phyloP scores from a whole-genome alignment of 2,888 invertebrate genomes.

The Notodonta dromedarius region DNA sequence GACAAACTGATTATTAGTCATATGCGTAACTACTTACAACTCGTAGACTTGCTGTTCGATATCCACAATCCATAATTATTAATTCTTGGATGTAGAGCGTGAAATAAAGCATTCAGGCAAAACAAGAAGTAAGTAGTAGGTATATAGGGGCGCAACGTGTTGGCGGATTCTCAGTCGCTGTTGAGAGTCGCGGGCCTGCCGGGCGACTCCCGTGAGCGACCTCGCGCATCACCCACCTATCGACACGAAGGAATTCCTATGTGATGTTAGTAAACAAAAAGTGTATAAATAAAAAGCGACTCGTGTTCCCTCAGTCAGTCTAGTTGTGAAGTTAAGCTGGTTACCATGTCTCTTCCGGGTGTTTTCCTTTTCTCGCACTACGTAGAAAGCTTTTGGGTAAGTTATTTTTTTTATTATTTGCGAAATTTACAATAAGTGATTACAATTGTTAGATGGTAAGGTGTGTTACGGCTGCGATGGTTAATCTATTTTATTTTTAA shows the following conservation, averaged over 20 bases:
- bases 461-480: slow-evolving; percentile 10
- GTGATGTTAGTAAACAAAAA: slow-evolving; percentile 82
- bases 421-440: slow-evolving; percentile 1
- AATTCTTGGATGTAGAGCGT: slow-evolving; percentile 80
- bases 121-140: slow-evolving; percentile 70
- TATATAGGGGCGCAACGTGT: slow-evolving; percentile 75
- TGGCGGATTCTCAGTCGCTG: slow-evolving; percentile 64
- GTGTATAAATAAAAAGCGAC: slow-evolving; percentile 73
- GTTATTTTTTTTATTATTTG: slow-evolving; percentile 39
- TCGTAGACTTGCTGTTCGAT: slow-evolving; percentile 46
- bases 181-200: slow-evolving; percentile 56
- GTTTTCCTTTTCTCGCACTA: slow-evolving; percentile 75
- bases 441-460: neutral
- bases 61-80: slow-evolving; percentile 71
- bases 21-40: slow-evolving; percentile 36
- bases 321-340: slow-evolving; percentile 61
- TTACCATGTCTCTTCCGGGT: slow-evolving; percentile 76
- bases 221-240: slow-evolving; percentile 40
- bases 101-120: slow-evolving; percentile 76
- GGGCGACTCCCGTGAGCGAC: slow-evolving; percentile 41
- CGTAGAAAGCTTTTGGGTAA: slow-evolving; percentile 80
- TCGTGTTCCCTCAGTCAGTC: slow-evolving; percentile 64
- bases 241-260: slow-evolving; percentile 63
- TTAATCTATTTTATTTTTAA: slow-evolving; percentile 25
- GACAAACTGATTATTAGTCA: slow-evolving; percentile 43